These are phyloP conservation scores for Xenus cinereus DNA, from an alignment of 2,113 vertebrate species.

Conservation along the genomic window DNA sequence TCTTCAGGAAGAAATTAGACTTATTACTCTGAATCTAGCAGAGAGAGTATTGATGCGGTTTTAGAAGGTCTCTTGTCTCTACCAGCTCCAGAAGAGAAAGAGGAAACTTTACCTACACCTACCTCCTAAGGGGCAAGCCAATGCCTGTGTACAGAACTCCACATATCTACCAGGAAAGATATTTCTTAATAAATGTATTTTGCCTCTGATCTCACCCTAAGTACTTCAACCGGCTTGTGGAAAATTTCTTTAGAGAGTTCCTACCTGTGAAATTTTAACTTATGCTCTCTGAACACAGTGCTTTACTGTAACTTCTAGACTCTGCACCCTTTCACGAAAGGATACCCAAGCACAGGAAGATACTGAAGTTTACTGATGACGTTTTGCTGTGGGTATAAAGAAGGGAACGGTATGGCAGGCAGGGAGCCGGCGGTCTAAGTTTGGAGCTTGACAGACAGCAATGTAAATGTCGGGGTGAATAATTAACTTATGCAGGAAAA, in stretches of 20 bases:
- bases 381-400: not conserved
- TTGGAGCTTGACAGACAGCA: not conserved
- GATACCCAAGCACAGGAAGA: not conserved
- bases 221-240: not conserved
- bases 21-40: not conserved
- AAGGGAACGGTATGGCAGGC: accelerated
- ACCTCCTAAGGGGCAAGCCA: not conserved
- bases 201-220: not conserved
- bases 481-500: slow-evolving; percentile 42
- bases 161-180: not conserved
- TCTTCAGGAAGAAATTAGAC: not conserved
- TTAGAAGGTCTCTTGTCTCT: not conserved
- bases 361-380: not conserved
- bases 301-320: not conserved
- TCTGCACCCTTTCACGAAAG: not conserved
- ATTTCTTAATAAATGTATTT: not conserved
- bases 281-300: not conserved
- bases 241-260: not conserved
- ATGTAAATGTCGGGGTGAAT: slow-evolving; percentile 10
- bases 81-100: not conserved
- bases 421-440: accelerated
- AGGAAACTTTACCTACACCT: not conserved
- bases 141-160: not conserved
- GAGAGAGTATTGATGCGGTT: not conserved
- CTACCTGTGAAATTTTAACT: not conserved